Base-by-base conservation (phyloP, 2,888 invertebrate genomes). In the Aquatica leii region DNA sequence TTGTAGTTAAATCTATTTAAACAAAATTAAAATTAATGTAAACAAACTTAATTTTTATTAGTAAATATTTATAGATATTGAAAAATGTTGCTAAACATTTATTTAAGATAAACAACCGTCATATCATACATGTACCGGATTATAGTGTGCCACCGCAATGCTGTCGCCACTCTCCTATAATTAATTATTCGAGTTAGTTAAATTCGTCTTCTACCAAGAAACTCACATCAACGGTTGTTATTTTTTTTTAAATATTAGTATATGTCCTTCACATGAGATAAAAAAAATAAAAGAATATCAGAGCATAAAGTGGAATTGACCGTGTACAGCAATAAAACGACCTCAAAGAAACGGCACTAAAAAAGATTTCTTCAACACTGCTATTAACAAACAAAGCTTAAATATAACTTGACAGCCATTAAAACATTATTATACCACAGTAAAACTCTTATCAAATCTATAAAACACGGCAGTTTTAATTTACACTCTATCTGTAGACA, bases 401-500 rank as follows among this genome's bases (percentile, higher is more conserved):
- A 70, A 69, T 72, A 74, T 72, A 74, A 71, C 63, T 70, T 72
- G 69, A 72, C 68, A 71, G 70, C 68, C 72, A 71, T 70, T 74
- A 73, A 74, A 73, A 72, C 70, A 72, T 71, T 72, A 72, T 71
- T 68, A 66, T 71, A 69, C 65, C 63, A 59, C 65, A 56, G 69
- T 70, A 68, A 67, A 68, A 67, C 69, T 71, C 73, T 76, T 74
- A 75, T 76, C 75, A 71, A 71, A 72, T 73, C 74, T 71, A 74
- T 76, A 75, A 76, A 74, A 70, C 73, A 75, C 72, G 70, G 69
- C 73, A 69, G 73, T 74, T 75, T 76, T 76, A 76, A 76, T 76
- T 75, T 74, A 74, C 73, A 69, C 68, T 62, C 71, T 64, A 67
- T 70, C 70, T 63, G 52, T 41, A 63, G 62, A 71, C 71, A 66